Evolutionary conservation across 2,888 invertebrate species (phyloP), one percentile per base, ranked within the genome.

Genomic region (Tetranychus piercei): DNA sequence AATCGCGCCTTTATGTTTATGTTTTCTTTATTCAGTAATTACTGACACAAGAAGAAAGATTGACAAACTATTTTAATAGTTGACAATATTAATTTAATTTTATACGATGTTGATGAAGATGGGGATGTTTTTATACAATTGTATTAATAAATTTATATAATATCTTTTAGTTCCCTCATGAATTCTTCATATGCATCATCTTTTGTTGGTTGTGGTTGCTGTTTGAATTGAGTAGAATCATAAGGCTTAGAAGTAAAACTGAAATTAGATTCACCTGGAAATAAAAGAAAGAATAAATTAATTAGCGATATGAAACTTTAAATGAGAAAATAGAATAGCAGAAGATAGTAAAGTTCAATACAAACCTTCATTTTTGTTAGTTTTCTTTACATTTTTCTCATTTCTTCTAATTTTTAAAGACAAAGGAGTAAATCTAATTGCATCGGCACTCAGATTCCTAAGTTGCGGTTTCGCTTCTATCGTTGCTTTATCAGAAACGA

Each of bases 141-240:
- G 34, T 34, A 34, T 34, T 34, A 5, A 34, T 22, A 67, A 67
- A 44, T 70, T 84, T 82, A 94, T 81, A 97, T 85, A 44, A 97
- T 84, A 73, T 91, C 93, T 81, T 94, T 90, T 93, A 99, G 94
- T 85, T 99, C 97, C 82, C 90, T 90, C 95, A 99, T 96, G 82
- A 99, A 99, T 82, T 94, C 92, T 86, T 94, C 90, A 81, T 99
- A 99, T 15, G 96, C 97, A 81, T 97, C 97, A 81, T 97, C 97
- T 82, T 96, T 97, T 76, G 91, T 94, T 0, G 86, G 87, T 1
- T 84, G 84, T 44, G 71, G 69, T 73, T 73, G 64, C 44, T 34
- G 67, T 44, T 73, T 73, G 34, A 44, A 20, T 69, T 69, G 69
- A 11, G 18, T 11, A 20, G 66, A 66, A 69, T 20, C 11, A 69